Percentiles rank a stretch among this genome's conserved stretches.
phyloP scores from a whole-genome alignment of 2,113 vertebrate genomes.

The Furnarius figulus region DNA sequence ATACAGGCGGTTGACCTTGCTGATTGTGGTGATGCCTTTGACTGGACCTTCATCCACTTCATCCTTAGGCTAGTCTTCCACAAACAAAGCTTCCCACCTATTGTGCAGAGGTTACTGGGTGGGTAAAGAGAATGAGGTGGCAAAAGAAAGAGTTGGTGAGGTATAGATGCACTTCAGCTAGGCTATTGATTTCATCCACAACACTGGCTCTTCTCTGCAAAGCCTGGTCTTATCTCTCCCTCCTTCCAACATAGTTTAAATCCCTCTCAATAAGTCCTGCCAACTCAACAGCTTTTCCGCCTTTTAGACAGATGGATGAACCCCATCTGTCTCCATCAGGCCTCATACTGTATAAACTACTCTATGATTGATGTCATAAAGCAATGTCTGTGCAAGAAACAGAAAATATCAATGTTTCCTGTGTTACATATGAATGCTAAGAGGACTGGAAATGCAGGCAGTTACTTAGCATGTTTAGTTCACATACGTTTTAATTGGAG shows the following conservation, averaged over 20 bases:
- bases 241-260: background rate
- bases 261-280: background rate
- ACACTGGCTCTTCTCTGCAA: background rate
- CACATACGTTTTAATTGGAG: background rate
- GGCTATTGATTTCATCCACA: background rate
- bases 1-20: background rate
- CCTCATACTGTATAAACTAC: background rate
- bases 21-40: background rate
- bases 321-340: background rate
- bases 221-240: background rate
- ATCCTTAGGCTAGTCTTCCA: background rate
- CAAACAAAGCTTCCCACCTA: background rate
- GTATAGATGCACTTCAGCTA: background rate
- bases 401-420: conserved; percentile 5
- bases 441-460: background rate
- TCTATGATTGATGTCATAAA: too few relatives aligned
- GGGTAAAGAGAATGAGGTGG: background rate
- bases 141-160: background rate
- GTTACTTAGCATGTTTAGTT: background rate
- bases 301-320: background rate
- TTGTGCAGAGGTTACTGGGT: background rate
- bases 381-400: conserved; percentile 28
- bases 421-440: background rate
- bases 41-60: background rate
- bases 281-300: background rate